Conservation (phyloP, 2,888 invertebrate species). For the Tromatobia lineatoria region DNA sequence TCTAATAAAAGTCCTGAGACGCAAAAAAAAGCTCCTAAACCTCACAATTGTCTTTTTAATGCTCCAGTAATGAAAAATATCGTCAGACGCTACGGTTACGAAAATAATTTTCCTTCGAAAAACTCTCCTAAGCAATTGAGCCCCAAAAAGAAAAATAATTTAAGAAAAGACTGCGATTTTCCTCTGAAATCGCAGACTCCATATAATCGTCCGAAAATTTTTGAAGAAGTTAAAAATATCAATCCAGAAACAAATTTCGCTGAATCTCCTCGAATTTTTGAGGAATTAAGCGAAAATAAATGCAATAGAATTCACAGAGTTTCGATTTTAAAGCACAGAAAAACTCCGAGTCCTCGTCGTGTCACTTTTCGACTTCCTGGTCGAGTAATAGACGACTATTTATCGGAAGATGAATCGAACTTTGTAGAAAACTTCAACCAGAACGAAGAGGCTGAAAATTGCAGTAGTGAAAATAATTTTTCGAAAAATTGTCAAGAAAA, state of each 20-base stretch:
- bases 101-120: neutral
- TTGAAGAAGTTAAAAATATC: neutral
- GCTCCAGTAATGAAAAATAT: neutral
- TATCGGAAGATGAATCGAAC: neutral
- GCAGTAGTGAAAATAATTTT: neutral
- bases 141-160: neutral
- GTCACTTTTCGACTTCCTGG: slow-evolving; percentile 66
- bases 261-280: neutral
- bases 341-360: slow-evolving; percentile 59
- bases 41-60: slow-evolving; percentile 7
- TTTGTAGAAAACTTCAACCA: neutral
- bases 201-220: neutral
- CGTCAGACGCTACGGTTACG: neutral
- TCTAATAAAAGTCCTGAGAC: slow-evolving; percentile 19
- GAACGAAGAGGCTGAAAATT: neutral
- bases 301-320: neutral
- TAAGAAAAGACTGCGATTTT: neutral
- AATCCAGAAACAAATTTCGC: neutral
- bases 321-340: slow-evolving; percentile 47
- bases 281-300: neutral
- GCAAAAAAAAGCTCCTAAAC: neutral
- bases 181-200: neutral
- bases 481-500: neutral
- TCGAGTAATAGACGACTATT: slow-evolving; percentile 54
- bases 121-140: neutral